Percentiles rank a stretch among this genome's conserved stretches.
phyloP scores from a whole-genome alignment of 1,140 invertebrate species.

The Rhizoglyphus robini region DNA sequence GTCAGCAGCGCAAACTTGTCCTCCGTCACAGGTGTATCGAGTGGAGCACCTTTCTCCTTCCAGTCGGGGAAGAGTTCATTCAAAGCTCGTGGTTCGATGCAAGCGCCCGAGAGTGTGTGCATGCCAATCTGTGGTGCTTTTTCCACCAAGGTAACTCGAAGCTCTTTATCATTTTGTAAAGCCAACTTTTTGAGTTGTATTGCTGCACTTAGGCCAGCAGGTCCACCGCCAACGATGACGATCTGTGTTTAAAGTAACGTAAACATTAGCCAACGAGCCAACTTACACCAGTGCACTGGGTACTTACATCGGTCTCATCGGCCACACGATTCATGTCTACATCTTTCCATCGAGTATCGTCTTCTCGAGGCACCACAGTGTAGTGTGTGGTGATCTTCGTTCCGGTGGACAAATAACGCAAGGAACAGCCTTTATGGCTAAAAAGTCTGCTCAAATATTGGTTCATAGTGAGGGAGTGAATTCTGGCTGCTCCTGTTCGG shows the following conservation, averaged over 20 bases:
- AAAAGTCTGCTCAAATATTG: too few relatives aligned
- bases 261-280: too few relatives aligned
- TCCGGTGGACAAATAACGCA: background rate
- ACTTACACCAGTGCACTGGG: too few relatives aligned
- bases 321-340: too few relatives aligned
- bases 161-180: slow-evolving; percentile 65
- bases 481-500: too few relatives aligned
- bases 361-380: slow-evolving; percentile 74
- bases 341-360: slow-evolving; percentile 91
- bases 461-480: too few relatives aligned
- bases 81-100: slow-evolving; percentile 85
- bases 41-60: slow-evolving; percentile 79
- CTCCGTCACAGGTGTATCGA: slow-evolving; percentile 72
- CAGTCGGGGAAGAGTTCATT: too few relatives aligned
- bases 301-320: too few relatives aligned
- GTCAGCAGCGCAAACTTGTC: slow-evolving; percentile 82
- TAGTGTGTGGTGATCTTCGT: slow-evolving; percentile 76
- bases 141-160: slow-evolving; percentile 80
- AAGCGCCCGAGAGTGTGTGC: slow-evolving; percentile 79
- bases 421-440: too few relatives aligned
- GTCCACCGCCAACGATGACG: too few relatives aligned
- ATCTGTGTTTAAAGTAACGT: too few relatives aligned
- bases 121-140: too few relatives aligned
- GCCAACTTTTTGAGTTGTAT: slow-evolving; percentile 68
- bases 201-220: slow-evolving; percentile 86